Base-by-base conservation (phyloP, 92 coral and sea anemone genomes). In the Palythoa heliodiscus region DNA sequence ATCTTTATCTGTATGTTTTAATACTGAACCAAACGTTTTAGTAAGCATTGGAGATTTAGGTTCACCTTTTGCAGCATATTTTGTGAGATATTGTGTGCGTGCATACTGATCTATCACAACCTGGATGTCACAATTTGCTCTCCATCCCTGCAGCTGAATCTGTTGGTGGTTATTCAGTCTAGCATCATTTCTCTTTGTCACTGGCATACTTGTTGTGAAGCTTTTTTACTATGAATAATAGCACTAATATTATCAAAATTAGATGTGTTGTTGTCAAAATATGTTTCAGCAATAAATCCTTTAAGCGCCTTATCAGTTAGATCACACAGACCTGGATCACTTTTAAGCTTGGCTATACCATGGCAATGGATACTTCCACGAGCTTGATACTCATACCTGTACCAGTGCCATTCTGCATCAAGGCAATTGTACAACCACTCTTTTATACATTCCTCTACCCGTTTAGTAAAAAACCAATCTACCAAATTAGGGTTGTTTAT, bases 341-440 rank as follows among this genome's bases (percentile, higher is more conserved):
- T 43, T 43, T 43, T 43, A 43, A 43, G 50, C 50, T 43, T 43
- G 50, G 50, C 50, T 43, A 43, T 43, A 43, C 50, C 50, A 43
- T 43, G 50, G 50, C 50, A 43, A 3, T 43, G 50, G 7, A 43
- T 43, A 43, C 50, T 43, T 43, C 50, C 50, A 43, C 50, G 50
- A 43, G 50, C 50, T 43, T 43, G 50, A 43, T 43, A 43, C 50
- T 43, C 50, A 43, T 43, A 43, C 50, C 50, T 43, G 50, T 43
- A 43, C 50, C 63, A 55, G 63, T 55, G 63, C 63, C 63, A 55
- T 2, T 2, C 63, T 55, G 63, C 63, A 55, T 68, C 75, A 81
- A 86, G 83, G 77, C 69, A 66, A 53, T 86, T 55, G 19, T 78
- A 78, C 57, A 86, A 71, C 85, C 89, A 89, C 29, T 16, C 63